A percentile compares a stretch with the other conserved stretches of the same genome.
These are phyloP conservation scores for Dipodomys spectabilis DNA, from an alignment of 2,113 vertebrate species.

Conservation along the genomic window DNA sequence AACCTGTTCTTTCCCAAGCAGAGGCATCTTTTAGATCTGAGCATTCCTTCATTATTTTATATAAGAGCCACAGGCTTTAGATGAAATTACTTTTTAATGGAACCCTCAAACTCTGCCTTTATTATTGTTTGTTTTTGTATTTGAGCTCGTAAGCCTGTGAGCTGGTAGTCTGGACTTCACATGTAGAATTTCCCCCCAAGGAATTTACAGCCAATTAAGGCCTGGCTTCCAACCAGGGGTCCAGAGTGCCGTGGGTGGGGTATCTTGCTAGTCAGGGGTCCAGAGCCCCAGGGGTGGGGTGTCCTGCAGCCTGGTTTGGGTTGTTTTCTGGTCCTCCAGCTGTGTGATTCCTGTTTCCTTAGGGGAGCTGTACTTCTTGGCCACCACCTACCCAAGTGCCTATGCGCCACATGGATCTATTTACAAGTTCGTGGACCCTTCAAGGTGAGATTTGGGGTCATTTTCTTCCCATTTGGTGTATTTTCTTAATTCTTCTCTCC, in stretches of 20 bases:
- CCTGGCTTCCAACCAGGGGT: neutral
- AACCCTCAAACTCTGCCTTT: neutral
- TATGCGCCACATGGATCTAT: conserved; percentile 86
- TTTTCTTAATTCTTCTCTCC: neutral
- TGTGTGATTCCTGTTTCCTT: conserved; percentile 26
- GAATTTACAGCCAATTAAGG: neutral
- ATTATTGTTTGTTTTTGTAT: neutral
- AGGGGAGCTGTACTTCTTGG: conserved; percentile 94
- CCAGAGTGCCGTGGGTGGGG: neutral
- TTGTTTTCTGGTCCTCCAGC: neutral
- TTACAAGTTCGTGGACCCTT: conserved; percentile 92
- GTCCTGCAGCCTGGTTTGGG: rapidly evolving
- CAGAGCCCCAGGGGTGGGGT: neutral
- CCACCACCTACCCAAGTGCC: conserved; percentile 90
- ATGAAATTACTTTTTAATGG: neutral
- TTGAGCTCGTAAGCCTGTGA: neutral
- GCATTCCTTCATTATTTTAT: too few relatives aligned
- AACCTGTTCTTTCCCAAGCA: neutral
- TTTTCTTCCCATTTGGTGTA: neutral
- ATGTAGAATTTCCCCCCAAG: neutral
- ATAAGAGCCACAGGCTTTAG: neutral
- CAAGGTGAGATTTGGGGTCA: conserved; percentile 86
- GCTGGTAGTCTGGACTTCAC: neutral
- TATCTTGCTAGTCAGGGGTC: neutral
- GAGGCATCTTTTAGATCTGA: neutral